Conservation (phyloP, 2,888 invertebrate species). For the Tipula confusa region DNA sequence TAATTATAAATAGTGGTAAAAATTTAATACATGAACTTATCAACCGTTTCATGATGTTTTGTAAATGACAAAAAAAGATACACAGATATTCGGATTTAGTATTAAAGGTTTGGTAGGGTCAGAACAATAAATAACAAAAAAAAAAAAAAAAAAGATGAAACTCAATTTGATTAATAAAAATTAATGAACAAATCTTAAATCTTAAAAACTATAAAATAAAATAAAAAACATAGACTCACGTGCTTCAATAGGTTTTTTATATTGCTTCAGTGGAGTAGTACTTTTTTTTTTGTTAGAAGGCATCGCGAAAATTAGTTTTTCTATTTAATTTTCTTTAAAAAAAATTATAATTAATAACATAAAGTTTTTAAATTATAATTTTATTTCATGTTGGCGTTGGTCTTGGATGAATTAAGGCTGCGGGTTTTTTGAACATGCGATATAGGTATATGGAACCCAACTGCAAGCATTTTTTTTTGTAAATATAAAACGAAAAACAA, state of each 20-base stretch:
- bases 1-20: not conserved
- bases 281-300: slow-evolving; percentile 31
- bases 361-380: slow-evolving; percentile 29
- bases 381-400: slow-evolving; percentile 51
- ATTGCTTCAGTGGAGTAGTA: slow-evolving; percentile 33
- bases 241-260: slow-evolving; percentile 39
- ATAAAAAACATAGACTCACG: slow-evolving; percentile 41
- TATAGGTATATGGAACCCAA: slow-evolving; percentile 86
- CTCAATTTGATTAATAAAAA: slow-evolving; percentile 15
- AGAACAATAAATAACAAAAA: not conserved
- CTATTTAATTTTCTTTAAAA: slow-evolving; percentile 35
- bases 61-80: not conserved
- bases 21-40: not conserved
- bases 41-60: not conserved
- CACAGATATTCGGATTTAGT: not conserved
- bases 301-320: slow-evolving; percentile 32
- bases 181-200: slow-evolving; percentile 34
- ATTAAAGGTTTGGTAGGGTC: not conserved
- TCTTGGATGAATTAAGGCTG: slow-evolving; percentile 51
- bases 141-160: no score
- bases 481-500: slow-evolving; percentile 40
- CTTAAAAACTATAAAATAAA: slow-evolving; percentile 37
- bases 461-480: slow-evolving; percentile 64
- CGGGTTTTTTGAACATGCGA: slow-evolving; percentile 70
- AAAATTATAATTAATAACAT: slow-evolving; percentile 13